phyloP scores from a whole-genome alignment of 2,113 vertebrate genomes.

The Salminus brasiliensis region DNA sequence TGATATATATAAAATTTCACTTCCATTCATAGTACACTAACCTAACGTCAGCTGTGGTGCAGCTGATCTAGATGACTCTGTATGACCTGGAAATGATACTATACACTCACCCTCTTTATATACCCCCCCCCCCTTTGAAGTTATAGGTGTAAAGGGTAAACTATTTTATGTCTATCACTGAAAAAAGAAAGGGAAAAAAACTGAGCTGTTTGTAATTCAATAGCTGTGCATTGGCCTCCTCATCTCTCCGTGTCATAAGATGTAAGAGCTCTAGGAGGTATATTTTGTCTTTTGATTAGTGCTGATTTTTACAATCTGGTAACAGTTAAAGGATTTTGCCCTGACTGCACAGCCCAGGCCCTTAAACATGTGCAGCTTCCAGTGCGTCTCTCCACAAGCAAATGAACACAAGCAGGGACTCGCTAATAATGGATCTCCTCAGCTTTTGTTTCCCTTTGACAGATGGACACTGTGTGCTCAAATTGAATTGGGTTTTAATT shows the following conservation, averaged over 20 bases:
- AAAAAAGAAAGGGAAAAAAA: not conserved
- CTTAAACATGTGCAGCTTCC: slow-evolving; percentile 87
- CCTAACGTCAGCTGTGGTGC: too few species aligned
- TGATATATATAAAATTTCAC: too few species aligned
- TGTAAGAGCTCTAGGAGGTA: slow-evolving; percentile 15
- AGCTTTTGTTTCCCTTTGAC: slow-evolving; percentile 97
- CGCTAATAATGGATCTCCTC: slow-evolving; percentile 94
- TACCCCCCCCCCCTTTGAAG: not conserved
- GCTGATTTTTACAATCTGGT: slow-evolving; percentile 95
- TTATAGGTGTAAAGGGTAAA: not conserved
- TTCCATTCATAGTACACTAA: too few species aligned
- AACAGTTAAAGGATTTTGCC: slow-evolving; percentile 91
- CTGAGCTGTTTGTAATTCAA: not conserved
- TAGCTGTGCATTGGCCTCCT: not conserved
- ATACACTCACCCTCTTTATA: not conserved
- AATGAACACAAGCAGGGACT: slow-evolving; percentile 96
- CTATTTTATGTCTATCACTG: not conserved
- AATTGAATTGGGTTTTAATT: slow-evolving; percentile 99
- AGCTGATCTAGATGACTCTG: not conserved
- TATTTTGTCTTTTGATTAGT: slow-evolving; percentile 88
- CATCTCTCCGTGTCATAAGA: not conserved
- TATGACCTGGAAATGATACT: not conserved
- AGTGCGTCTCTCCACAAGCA: slow-evolving; percentile 94
- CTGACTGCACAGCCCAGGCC: slow-evolving; percentile 85
- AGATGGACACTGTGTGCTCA: slow-evolving; percentile 98